These are phyloP conservation scores for Psix sp. DNA, from an alignment of 1,140 invertebrate species.

Conservation along the genomic window DNA sequence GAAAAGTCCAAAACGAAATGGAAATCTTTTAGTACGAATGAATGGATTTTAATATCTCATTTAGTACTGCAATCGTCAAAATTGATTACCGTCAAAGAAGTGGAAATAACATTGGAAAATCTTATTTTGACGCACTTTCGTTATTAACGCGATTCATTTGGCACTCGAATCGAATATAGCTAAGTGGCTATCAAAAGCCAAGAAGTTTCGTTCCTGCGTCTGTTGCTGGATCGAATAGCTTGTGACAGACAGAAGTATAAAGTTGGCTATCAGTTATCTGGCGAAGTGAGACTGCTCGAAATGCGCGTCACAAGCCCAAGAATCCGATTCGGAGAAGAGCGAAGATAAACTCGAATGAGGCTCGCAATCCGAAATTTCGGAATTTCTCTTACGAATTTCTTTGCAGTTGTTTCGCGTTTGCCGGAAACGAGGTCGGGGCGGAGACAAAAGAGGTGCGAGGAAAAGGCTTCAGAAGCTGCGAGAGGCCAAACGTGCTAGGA, in stretches of 20 bases:
- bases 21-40: not conserved
- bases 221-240: constrained; percentile 46
- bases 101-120: too few species aligned
- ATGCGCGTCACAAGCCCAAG: constrained; percentile 57
- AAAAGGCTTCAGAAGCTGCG: constrained; percentile 49
- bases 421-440: too few species aligned
- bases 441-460: constrained; percentile 59
- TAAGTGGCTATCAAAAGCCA: too few species aligned
- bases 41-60: not conserved
- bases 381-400: constrained; percentile 48
- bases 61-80: too few species aligned
- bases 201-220: too few species aligned
- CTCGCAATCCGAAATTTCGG: constrained; percentile 48
- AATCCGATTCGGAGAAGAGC: constrained; percentile 51
- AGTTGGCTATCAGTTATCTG: constrained; percentile 56
- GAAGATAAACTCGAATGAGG: constrained; percentile 38
- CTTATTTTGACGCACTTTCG: too few species aligned
- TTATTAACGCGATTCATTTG: too few species aligned
- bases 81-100: too few species aligned
- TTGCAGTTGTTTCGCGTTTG: constrained; percentile 54
- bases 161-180: too few species aligned
- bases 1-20: not conserved
- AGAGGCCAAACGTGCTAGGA: constrained; percentile 59
- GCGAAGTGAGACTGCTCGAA: constrained; percentile 41
- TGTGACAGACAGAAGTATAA: constrained; percentile 54